Conservation (phyloP, 2,797 vertebrate species). For the Allobates femoralis region DNA sequence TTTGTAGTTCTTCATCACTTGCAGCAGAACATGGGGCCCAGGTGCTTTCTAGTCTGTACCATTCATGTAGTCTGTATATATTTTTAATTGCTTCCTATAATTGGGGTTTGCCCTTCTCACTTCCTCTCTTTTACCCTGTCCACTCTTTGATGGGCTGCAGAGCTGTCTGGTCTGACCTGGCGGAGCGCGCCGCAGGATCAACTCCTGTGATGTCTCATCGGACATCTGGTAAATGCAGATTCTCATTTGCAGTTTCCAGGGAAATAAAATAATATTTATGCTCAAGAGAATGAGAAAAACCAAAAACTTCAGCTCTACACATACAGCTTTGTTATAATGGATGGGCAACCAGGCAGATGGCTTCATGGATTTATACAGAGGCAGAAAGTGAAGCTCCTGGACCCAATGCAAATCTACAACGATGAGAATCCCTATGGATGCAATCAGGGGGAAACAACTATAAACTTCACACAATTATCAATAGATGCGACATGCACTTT, state of each 20-base stretch:
- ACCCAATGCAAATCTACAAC: no score
- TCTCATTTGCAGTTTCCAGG: slow-evolving; percentile 63
- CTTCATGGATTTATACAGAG: background rate
- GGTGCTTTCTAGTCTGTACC: background rate
- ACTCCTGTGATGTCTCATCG: slow-evolving; percentile 31
- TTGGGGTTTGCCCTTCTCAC: background rate
- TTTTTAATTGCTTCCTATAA: slow-evolving; percentile 8
- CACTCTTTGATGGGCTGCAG: slow-evolving; percentile 27
- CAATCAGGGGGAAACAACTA: no score
- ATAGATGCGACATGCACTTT: no score
- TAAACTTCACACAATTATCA: no score
- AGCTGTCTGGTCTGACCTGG: slow-evolving; percentile 13
- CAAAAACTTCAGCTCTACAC: background rate
- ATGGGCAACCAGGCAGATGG: background rate
- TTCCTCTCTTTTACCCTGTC: background rate
- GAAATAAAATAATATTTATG: slow-evolving; percentile 67
- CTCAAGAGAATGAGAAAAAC: slow-evolving; percentile 10
- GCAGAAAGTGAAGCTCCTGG: no score
- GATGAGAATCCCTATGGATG: no score
- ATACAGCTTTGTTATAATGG: background rate
- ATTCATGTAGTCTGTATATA: background rate
- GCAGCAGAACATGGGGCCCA: background rate
- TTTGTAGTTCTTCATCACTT: background rate
- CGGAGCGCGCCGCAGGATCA: background rate
- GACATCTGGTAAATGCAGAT: slow-evolving; percentile 45